These are phyloP conservation scores for Neotoxoptera formosana DNA, from an alignment of 1,140 invertebrate genomes.

Conservation along the genomic window DNA sequence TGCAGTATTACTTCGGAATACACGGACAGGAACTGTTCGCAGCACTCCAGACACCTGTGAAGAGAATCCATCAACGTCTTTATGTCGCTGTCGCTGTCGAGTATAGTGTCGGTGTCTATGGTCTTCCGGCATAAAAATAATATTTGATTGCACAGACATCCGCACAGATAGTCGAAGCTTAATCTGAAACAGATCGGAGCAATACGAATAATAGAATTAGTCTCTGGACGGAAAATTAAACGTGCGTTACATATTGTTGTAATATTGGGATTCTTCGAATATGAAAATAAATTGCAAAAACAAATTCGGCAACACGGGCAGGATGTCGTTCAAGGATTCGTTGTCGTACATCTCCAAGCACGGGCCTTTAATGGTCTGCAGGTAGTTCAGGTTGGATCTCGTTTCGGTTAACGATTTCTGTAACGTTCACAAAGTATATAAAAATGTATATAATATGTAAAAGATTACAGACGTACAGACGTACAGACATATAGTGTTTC, in stretches of 20 bases:
- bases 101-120: not conserved
- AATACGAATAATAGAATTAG: not conserved
- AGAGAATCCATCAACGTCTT: not conserved
- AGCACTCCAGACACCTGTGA: constrained; percentile 7
- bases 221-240: not conserved
- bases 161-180: not conserved
- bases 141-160: not conserved
- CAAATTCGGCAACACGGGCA: not conserved
- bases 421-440: not conserved
- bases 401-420: not conserved
- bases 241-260: not conserved
- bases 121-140: constrained; percentile 5
- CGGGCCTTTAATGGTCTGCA: not conserved
- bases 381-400: not conserved
- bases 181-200: not conserved
- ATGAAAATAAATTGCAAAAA: not conserved
- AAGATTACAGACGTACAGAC: not conserved
- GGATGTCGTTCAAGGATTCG: not conserved
- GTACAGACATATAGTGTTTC: not conserved
- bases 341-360: not conserved
- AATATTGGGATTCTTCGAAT: not conserved
- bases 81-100: not conserved
- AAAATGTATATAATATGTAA: not conserved
- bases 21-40: not conserved
- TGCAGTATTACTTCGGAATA: constrained; percentile 35